Evolutionary conservation across 1,140 invertebrate species (phyloP).

Genomic region (Microplitis demolitor): DNA sequence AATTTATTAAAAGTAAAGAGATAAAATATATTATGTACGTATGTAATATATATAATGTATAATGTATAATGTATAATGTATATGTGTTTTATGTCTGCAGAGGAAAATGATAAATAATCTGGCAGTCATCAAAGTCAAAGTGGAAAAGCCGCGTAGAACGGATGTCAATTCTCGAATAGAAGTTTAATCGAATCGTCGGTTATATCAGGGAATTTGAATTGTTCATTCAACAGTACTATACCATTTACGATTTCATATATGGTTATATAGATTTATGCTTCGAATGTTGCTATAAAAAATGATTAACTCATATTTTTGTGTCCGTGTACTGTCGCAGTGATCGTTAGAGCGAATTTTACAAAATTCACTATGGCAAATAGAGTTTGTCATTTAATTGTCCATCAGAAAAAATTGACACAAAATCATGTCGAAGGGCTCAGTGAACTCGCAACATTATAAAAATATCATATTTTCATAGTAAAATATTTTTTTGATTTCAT

Average conservation of each 20-base stretch:
- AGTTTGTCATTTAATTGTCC: constrained; percentile 13
- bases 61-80: no score
- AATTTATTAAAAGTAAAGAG: no score
- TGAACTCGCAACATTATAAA: background rate
- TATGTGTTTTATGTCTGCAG: no score
- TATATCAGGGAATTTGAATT: constrained; percentile 8
- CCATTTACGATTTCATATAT: background rate
- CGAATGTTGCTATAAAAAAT: background rate
- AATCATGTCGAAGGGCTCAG: background rate
- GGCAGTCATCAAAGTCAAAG: background rate
- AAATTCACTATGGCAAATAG: background rate
- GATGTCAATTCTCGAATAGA: background rate
- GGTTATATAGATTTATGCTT: background rate
- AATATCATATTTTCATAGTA: no score
- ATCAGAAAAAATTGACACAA: background rate
- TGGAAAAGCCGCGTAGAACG: background rate
- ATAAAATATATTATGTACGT: no score
- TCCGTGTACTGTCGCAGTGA: background rate
- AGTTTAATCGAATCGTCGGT: constrained; percentile 6
- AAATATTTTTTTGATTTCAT: no score
- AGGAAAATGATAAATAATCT: no score
- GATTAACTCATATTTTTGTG: background rate
- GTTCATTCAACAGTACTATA: constrained; percentile 1
- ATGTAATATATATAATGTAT: no score
- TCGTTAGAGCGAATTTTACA: background rate